Percentiles rank a stretch among this genome's conserved stretches.
Conservation (phyloP, 2,113 vertebrate genomes). For the Tursiops truncatus region DNA sequence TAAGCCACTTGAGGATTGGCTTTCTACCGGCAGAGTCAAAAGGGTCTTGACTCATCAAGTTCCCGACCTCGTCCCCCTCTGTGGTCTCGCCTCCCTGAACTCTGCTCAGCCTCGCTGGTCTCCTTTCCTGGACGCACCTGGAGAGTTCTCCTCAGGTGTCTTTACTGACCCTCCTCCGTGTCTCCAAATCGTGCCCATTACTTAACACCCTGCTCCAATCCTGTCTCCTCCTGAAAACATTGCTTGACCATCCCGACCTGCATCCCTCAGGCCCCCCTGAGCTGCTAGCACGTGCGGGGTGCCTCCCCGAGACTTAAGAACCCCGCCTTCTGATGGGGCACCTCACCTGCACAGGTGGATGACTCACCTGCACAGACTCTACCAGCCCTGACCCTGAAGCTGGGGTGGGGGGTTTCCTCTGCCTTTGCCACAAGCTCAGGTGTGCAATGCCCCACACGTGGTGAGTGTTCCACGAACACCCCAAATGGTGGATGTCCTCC, state of each 20-base stretch:
- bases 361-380: not conserved
- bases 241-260: not conserved
- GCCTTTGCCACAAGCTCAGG: not conserved
- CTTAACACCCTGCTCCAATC: not conserved
- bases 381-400: not conserved
- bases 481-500: rapidly evolving
- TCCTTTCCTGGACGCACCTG: not conserved
- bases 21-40: not conserved
- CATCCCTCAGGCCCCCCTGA: not conserved
- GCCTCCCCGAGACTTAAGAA: not conserved
- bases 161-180: not conserved
- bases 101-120: not conserved
- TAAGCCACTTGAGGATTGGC: not conserved
- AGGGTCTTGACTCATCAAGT: not conserved
- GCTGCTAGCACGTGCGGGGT: not conserved
- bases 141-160: not conserved
- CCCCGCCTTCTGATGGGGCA: not conserved
- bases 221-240: not conserved
- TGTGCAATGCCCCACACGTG: not conserved
- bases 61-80: not conserved
- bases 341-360: not conserved
- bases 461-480: not conserved
- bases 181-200: not conserved
- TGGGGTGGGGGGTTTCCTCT: not conserved
- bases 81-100: no score